Evolutionary conservation across 1,140 invertebrate genomes (phyloP).

Genomic region (Antheraea mylitta): DNA sequence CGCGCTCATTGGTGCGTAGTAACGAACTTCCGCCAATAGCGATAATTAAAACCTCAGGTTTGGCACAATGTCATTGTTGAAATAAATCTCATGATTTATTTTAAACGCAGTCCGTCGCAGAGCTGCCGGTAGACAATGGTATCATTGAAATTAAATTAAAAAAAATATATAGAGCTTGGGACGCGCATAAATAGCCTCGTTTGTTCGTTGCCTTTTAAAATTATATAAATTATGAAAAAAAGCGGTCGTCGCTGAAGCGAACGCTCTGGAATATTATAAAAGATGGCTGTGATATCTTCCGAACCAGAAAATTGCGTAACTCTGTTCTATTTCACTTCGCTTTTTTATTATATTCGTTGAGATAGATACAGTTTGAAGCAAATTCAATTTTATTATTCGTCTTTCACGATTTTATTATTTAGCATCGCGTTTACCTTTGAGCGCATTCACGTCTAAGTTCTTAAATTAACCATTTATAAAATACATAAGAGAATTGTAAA

Average conservation of each 20-base stretch:
- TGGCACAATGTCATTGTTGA: conserved; percentile 31
- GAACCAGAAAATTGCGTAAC: conserved; percentile 36
- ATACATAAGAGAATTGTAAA: not conserved
- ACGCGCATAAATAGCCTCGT: conserved; percentile 34
- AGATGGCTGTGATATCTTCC: conserved; percentile 26
- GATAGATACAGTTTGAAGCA: not conserved
- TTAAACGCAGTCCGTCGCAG: conserved; percentile 38
- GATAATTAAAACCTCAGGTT: conserved; percentile 39
- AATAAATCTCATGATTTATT: conserved; percentile 25
- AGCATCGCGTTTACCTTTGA: too few species aligned
- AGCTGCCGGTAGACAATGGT: conserved; percentile 27
- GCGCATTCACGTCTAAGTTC: too few species aligned
- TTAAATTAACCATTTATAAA: not conserved
- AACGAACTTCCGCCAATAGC: conserved; percentile 46
- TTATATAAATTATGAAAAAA: conserved; percentile 37
- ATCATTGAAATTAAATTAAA: conserved; percentile 27
- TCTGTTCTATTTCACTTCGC: not conserved
- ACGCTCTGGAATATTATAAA: conserved; percentile 26
- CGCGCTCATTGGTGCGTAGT: conserved; percentile 37
- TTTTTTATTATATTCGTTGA: not conserved
- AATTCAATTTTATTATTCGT: too few species aligned
- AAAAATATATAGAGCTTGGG: conserved; percentile 12
- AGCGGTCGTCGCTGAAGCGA: conserved; percentile 7
- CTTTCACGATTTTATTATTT: too few species aligned
- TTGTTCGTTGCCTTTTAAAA: conserved; percentile 34